Base-by-base conservation (phyloP, 2,113 vertebrate genomes). In the Mastomys natalensis region DNA sequence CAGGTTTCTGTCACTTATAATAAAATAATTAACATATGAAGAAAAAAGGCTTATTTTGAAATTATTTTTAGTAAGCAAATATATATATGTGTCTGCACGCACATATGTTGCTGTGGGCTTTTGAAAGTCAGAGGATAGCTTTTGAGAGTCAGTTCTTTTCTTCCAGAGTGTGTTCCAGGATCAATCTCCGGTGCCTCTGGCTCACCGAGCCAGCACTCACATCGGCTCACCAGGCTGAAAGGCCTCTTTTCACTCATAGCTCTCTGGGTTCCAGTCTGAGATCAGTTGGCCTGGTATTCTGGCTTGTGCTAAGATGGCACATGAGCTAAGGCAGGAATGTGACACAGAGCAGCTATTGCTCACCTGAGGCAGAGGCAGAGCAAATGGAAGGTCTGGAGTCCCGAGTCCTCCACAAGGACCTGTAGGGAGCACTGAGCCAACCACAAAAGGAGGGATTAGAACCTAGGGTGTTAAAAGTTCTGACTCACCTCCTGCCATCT, bases 401-500 rank as follows among this genome's bases (percentile, higher is more conserved):
- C 66, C 16, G 24, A 3, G 31, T 70, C 64, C 62, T 51, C 64
- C 17, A 34, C 64, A 66, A 31, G 64, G 64, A 31, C 64, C 64
- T 34, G 12, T 34, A 15, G 12, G 29, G 29, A 68, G 64, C 53
- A 43, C 51, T 45, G 55, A 43, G 60, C 70, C 26, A 22, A 64
- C 24, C 26, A 17, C 29, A 53, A 40, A 16, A 93, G 48, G 80
- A 21, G 9, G 34, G n/a, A 3, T 51, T 45, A 76, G 19, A 77
- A 89, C 58, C 19, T 7, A 31, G 48, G 51, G 29, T 45, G 48
- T 60, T 80, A 29, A 51, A 81, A 11, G 40, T 77, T 72, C 84
- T 51, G 62, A n/a, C 45, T 1, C 13, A 53, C 37, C 7, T 48
- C 8, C 43, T 0, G 19, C 8, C 48, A 0, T 8, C 8, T 53